Evolutionary conservation across 2,888 invertebrate genomes (phyloP).

Genomic region (Agrypnus murinus): DNA sequence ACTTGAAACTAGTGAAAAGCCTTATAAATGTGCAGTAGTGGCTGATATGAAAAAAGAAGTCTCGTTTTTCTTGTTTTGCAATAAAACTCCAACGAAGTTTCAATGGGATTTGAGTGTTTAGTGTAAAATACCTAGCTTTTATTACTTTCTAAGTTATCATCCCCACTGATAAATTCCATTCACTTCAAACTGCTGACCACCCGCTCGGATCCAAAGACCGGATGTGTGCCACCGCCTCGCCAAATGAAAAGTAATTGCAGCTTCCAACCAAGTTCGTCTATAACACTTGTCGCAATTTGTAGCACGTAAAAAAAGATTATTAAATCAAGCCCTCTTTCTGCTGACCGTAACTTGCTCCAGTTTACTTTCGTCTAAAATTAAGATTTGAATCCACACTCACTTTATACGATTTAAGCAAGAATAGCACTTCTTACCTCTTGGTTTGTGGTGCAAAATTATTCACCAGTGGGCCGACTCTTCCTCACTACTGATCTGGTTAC

Average conservation of each 20-base stretch:
- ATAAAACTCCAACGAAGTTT: not conserved
- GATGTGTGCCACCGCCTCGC: constrained; percentile 36
- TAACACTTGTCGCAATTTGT: constrained; percentile 47
- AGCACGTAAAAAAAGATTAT: constrained; percentile 48
- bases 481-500: constrained; percentile 57
- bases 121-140: constrained; percentile 9
- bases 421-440: constrained; percentile 54
- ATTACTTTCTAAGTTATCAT: constrained; percentile 20
- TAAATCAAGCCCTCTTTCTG: constrained; percentile 63
- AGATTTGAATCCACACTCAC: constrained; percentile 53
- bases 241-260: constrained; percentile 45
- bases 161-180: constrained; percentile 49
- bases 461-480: constrained; percentile 46
- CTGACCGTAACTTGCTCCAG: constrained; percentile 69
- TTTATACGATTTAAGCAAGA: constrained; percentile 47
- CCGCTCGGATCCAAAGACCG: constrained; percentile 51
- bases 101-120: not conserved
- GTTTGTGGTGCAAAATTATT: constrained; percentile 49
- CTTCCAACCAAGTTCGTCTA: constrained; percentile 17
- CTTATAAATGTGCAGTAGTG: not conserved
- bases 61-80: no score
- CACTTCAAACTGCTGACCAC: constrained; percentile 49
- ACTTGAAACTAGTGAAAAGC: constrained; percentile 5
- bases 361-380: constrained; percentile 57
- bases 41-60: not conserved